Evolutionary conservation across 2,797 vertebrate genomes (phyloP), one percentile per base, ranked within the genome.

Genomic region (Botia almorhae): DNA sequence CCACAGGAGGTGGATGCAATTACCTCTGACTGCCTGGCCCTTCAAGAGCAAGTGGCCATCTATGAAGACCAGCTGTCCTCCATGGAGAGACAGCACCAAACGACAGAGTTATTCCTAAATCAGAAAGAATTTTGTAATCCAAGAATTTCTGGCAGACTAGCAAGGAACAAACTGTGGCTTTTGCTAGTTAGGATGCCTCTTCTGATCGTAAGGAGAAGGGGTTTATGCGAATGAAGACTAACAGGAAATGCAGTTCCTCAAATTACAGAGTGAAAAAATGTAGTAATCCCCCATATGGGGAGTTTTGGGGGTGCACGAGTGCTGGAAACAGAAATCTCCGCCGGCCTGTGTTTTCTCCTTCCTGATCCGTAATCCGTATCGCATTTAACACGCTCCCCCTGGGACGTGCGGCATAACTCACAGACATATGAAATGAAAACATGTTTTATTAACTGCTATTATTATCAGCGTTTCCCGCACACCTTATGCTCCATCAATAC

Each of bases 11-110:
- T 94, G 80, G 91, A 95, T 75, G 83, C 81, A 69, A 84, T 91
- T 87, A 93, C 92, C 61, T 88, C 88, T 13, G 90, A 91, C 85
- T 94, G 93, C 84, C 89, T 94, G 90, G 93, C 93, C 4, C 87
- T 94, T 86, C 91, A 89, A 89, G 92, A 94, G 73, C 93, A 92
- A 91, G 91, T 87, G 76, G 82, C 83, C 77, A 91, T 94, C 89
- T 94, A 93, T 14, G 90, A 93, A 84, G 87, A 90, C 83, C 92
- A 95, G 92, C 91, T 94, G 87, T 88, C 85, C 75, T 56, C 87
- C 79, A 85, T 92, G 90, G 91, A 92, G 84, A 83, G 87, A 75
- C 87, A 89, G 85, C 93, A 93, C 17, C 85, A 85, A 53, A 82
- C 26, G 91, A 93, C 94, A 86, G 92, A 89, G 61, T 36, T 36